Percentiles rank a stretch among this genome's conserved stretches.
Conservation (phyloP, 1,140 invertebrate species). For the Glossosoma conforme region DNA sequence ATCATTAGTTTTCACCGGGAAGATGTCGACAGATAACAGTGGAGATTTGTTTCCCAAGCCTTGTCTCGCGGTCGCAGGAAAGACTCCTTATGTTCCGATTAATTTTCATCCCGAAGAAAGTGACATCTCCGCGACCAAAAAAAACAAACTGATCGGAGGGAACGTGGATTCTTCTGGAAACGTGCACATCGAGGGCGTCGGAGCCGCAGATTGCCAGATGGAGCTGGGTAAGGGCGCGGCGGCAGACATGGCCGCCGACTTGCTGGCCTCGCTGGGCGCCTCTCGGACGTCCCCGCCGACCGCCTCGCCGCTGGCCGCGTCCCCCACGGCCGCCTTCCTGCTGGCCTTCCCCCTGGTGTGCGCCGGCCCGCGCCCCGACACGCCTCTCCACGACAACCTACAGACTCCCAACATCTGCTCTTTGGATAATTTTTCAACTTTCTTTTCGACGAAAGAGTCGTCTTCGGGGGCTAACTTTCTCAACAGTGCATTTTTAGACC, state of each 20-base stretch:
- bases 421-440: slow-evolving; percentile 28
- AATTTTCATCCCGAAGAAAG: no score
- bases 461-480: slow-evolving; percentile 1
- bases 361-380: slow-evolving; percentile 47
- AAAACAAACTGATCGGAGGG: no score
- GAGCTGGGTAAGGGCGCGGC: background rate
- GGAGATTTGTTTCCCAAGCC: no score
- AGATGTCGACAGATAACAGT: no score
- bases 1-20: no score
- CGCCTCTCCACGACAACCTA: slow-evolving; percentile 35
- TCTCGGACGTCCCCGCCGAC: slow-evolving; percentile 59
- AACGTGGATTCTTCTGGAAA: no score
- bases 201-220: background rate
- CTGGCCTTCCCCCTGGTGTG: slow-evolving; percentile 70
- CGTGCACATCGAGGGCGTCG: background rate
- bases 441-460: slow-evolving; percentile 25
- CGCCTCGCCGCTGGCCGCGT: slow-evolving; percentile 70
- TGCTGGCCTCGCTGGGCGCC: slow-evolving; percentile 63
- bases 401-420: slow-evolving; percentile 29
- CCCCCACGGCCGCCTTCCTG: slow-evolving; percentile 71
- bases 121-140: no score
- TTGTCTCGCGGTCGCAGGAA: no score
- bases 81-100: no score
- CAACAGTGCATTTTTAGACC: slow-evolving; percentile 16
- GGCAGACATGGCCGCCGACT: slow-evolving; percentile 63